Conservation (phyloP, 1,140 invertebrate species). For the Nylanderia fulva region DNA sequence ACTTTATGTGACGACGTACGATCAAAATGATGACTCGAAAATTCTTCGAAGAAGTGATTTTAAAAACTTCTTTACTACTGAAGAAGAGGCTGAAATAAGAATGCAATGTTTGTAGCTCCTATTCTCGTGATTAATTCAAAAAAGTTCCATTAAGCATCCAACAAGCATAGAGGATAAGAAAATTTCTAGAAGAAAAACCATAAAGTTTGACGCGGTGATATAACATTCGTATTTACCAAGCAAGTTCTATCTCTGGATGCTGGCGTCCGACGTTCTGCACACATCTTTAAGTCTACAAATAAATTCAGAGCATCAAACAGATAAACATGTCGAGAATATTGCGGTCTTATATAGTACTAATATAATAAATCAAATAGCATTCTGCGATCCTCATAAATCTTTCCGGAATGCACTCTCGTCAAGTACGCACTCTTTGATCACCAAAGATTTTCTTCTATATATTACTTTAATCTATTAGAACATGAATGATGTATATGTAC, state of each 20-base stretch:
- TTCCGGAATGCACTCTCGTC: background rate
- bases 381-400: background rate
- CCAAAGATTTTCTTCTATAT: background rate
- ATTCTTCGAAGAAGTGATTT: background rate
- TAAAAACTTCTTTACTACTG: background rate
- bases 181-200: background rate
- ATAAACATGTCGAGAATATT: constrained; percentile 13
- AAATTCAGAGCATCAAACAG: background rate
- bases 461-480: background rate
- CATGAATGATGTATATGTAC: background rate
- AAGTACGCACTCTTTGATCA: background rate
- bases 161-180: background rate
- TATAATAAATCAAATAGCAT: background rate
- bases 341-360: background rate
- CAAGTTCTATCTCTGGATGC: background rate
- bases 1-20: background rate
- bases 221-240: background rate
- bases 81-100: constrained; percentile 7
- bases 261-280: background rate
- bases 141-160: background rate
- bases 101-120: background rate
- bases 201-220: background rate
- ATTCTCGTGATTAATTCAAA: constrained; percentile 10
- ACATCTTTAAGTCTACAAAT: background rate
- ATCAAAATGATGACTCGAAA: background rate